Evolutionary conservation across 2,113 vertebrate species (phyloP).

Genomic region (Leptocoma aspasia): DNA sequence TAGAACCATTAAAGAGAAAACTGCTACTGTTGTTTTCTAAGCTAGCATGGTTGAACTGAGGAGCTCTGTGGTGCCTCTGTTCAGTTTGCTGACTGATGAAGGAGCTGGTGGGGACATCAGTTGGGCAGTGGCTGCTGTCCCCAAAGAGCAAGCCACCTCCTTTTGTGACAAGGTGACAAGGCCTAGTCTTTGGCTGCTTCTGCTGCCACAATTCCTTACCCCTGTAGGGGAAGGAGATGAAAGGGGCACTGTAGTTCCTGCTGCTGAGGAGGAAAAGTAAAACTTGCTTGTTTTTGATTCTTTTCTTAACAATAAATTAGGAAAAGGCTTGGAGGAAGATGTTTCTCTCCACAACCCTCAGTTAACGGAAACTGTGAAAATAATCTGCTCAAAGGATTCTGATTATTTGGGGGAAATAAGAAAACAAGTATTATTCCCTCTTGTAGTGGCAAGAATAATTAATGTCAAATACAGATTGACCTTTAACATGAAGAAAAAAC

Average conservation of each 20-base stretch:
- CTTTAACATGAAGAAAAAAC: background rate
- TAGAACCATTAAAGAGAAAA: background rate
- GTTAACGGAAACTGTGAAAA: background rate
- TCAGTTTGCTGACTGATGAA: background rate
- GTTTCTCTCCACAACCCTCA: background rate
- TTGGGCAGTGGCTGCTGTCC: background rate
- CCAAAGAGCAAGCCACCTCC: background rate
- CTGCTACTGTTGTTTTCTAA: background rate
- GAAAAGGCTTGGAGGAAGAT: background rate
- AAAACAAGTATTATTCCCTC: background rate
- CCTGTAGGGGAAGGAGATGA: background rate
- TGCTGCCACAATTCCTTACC: background rate
- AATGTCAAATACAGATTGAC: background rate
- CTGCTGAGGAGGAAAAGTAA: background rate
- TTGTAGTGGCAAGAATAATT: background rate
- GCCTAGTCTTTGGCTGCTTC: background rate
- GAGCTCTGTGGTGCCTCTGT: background rate
- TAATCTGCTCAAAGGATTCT: background rate
- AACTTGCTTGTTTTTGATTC: background rate
- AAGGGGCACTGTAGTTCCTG: background rate
- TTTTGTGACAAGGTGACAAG: background rate
- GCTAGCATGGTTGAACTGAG: background rate
- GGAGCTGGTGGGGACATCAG: background rate
- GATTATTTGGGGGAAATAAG: background rate
- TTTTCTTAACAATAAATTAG: background rate